phyloP scores from a whole-genome alignment of 2,113 vertebrate species.

The Paedocypris sp. region DNA sequence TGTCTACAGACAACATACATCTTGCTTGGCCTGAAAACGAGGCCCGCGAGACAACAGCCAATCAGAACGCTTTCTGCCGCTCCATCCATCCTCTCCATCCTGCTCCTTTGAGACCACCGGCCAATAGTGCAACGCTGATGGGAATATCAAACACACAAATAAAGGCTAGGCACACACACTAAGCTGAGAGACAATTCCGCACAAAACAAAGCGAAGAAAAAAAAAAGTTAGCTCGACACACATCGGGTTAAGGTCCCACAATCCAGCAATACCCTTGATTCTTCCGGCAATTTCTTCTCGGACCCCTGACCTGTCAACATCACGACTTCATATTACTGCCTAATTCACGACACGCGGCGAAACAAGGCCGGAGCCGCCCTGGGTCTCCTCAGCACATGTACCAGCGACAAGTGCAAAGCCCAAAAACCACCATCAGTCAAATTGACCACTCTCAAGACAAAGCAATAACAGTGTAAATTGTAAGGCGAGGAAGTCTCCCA shows the following conservation, averaged over 20 bases:
- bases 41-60: constrained; percentile 25
- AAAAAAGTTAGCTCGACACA: not conserved
- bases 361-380: constrained; percentile 12
- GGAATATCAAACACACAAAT: constrained; percentile 27
- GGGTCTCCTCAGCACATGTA: constrained; percentile 29
- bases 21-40: not conserved
- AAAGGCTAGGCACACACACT: constrained; percentile 11
- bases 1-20: constrained; percentile 6
- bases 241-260: not conserved
- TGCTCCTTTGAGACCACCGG: constrained; percentile 4
- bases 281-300: constrained; percentile 5
- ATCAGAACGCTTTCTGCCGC: constrained; percentile 20
- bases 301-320: not conserved
- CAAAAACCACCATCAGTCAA: constrained; percentile 24
- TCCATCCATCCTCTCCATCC: constrained; percentile 23
- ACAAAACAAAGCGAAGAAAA: not conserved
- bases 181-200: not conserved
- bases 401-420: not conserved
- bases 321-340: constrained; percentile 13
- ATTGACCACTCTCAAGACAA: constrained; percentile 27
- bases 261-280: not conserved
- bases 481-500: constrained; percentile 10
- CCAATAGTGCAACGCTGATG: constrained; percentile 14
- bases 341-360: not conserved
- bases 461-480: constrained; percentile 29